Percentiles rank a stretch among this genome's conserved stretches.
These are phyloP conservation scores for Ptychoptera contaminata DNA, from an alignment of 2,888 invertebrate species.

Conservation along the genomic window DNA sequence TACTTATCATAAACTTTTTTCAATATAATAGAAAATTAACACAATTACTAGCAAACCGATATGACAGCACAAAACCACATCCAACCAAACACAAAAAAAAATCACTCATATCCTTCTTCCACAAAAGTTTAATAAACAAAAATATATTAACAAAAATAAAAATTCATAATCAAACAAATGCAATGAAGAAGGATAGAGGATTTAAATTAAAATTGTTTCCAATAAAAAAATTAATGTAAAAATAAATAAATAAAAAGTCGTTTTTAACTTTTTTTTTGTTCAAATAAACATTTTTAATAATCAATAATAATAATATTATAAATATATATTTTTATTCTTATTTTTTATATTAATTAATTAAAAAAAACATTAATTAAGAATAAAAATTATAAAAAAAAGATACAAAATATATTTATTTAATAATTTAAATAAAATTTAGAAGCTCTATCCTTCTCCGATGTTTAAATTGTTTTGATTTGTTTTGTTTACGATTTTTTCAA, in stretches of 20 bases:
- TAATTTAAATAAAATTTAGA: slow-evolving; percentile 1
- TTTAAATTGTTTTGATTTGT: background rate
- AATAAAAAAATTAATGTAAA: background rate
- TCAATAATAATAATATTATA: slow-evolving; percentile 31
- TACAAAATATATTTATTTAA: background rate
- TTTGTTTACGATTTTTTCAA: slow-evolving; percentile 11
- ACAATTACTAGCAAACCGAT: too few species aligned
- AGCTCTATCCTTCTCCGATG: slow-evolving; percentile 11
- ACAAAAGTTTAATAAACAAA: too few species aligned
- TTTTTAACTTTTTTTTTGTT: slow-evolving; percentile 6
- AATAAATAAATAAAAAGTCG: slow-evolving; percentile 7
- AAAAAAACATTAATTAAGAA: background rate
- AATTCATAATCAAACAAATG: too few species aligned
- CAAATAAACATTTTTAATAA: slow-evolving; percentile 16
- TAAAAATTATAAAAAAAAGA: too few species aligned
- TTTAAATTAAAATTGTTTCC: background rate
- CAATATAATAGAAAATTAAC: too few species aligned
- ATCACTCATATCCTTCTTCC: too few species aligned
- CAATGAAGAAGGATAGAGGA: background rate
- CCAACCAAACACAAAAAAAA: too few species aligned
- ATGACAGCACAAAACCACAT: too few species aligned
- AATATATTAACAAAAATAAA: too few species aligned
- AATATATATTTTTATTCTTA: slow-evolving; percentile 13
- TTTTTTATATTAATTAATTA: slow-evolving; percentile 1
- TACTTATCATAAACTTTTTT: too few species aligned